Base-by-base conservation (phyloP, 2,113 vertebrate genomes). In the Tympanuchus pallidicinctus region DNA sequence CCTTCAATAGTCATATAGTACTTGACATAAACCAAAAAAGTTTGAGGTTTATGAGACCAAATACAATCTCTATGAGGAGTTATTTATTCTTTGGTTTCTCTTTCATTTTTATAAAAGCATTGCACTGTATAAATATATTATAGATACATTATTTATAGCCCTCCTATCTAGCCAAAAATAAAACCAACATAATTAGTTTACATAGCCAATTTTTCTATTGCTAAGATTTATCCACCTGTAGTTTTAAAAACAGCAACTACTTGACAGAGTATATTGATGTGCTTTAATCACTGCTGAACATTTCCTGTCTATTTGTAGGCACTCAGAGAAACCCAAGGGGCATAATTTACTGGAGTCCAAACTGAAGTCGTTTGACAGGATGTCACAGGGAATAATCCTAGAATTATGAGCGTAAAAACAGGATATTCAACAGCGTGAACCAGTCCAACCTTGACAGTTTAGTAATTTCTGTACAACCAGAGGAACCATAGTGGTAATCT, bases 291-390 rank as follows among this genome's bases (percentile, higher is more conserved):
- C 76, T 80, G 79, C 82, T 91, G 87, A 89, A 90, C 56, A 67
- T 80, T 93, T 95, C 61, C 82, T 93, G 75, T 70, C 91, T 94
- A 42, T 92, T 93, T 74, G 85, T 67, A 92, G 90, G 57, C 88
- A 88, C 88, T 93, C 36, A 16, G 69, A 89, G 82, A 83, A 93
- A 91, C 87, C 88, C 88, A 93, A 93, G 91, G 88, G 94, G 75
- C 89, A 94, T 91, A 85, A 94, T 93, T 92, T 94, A 94, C 85
- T 70, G 54, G 64, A 95, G 89, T 30, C 89, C 87, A 91, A 93
- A 71, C 87, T 89, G 94, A 93, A 90, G 89, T 50, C 75, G 76
- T 91, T 88, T 92, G 94, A 93, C 93, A 95, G 43, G 72, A 94
- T 85, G 85, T 93, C 94, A 93, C 64, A 77, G 76, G 73, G 76